A percentile compares a stretch with the other conserved stretches of the same genome.
Evolutionary conservation across 2,888 invertebrate species (phyloP).

Genomic region (Seira musarum): DNA sequence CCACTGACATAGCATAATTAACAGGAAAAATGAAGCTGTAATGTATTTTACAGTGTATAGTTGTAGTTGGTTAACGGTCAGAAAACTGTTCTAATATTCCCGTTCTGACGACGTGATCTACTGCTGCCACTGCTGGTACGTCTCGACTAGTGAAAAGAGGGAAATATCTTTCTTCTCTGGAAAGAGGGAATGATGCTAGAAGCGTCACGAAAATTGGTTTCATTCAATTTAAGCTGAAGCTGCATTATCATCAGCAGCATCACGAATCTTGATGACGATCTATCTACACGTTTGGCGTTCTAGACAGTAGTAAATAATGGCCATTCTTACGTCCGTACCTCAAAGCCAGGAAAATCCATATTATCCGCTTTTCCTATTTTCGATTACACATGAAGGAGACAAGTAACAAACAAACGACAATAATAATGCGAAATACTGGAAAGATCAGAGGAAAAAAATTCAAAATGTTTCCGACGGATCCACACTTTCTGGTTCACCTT

Average conservation of each 20-base stretch:
- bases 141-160: no score
- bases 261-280: background rate
- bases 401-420: no score
- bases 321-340: background rate
- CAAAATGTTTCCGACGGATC: no score
- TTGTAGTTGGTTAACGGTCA: background rate
- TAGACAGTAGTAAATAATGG: constrained; percentile 7
- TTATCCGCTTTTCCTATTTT: background rate
- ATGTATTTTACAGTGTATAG: background rate
- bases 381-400: no score
- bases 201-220: constrained; percentile 22
- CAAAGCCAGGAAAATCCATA: background rate
- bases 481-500: no score
- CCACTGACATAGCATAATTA: constrained; percentile 7
- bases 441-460: no score
- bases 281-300: background rate
- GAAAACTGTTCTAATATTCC: background rate
- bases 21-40: background rate
- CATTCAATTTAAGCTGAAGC: constrained; percentile 27
- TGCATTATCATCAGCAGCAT: constrained; percentile 6
- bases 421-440: no score
- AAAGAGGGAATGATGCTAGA: background rate
- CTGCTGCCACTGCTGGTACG: no score
- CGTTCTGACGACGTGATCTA: no score
- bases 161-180: no score